Conservation (phyloP, 1,140 invertebrate species). For the Tribolium madens region DNA sequence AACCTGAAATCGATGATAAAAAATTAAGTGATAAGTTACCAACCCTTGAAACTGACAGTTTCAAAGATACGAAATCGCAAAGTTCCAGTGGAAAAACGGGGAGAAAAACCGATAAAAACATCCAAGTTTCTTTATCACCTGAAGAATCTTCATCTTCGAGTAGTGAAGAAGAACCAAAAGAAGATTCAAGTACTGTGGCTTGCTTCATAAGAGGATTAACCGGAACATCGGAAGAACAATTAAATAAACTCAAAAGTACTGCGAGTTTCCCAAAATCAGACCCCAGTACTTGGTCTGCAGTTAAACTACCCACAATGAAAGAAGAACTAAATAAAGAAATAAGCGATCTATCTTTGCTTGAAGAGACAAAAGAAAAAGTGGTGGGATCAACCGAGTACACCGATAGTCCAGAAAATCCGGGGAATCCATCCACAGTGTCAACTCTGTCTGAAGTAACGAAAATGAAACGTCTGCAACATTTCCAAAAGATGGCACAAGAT, state of each 20-base stretch:
- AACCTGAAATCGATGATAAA: background rate
- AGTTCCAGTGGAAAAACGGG: background rate
- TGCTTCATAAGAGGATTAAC: slow-evolving; percentile 2
- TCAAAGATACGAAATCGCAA: background rate
- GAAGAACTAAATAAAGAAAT: background rate
- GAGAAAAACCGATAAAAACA: background rate
- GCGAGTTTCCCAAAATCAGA: slow-evolving; percentile 5
- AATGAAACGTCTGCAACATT: background rate
- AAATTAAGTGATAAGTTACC: too few relatives aligned
- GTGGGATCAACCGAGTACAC: background rate
- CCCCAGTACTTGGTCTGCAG: background rate
- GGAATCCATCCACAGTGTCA: background rate
- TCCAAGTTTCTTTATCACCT: background rate
- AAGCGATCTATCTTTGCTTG: background rate
- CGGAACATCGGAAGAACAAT: background rate
- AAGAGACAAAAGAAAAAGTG: background rate
- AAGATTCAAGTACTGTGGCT: background rate
- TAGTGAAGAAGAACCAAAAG: background rate
- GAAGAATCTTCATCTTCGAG: background rate
- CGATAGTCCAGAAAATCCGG: background rate
- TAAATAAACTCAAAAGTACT: background rate
- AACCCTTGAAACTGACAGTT: background rate
- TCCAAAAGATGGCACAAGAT: background rate
- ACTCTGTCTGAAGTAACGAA: slow-evolving; percentile 3
- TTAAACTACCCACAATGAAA: background rate